Base-by-base conservation (phyloP, 2,113 vertebrate genomes). In the Pionites leucogaster region DNA sequence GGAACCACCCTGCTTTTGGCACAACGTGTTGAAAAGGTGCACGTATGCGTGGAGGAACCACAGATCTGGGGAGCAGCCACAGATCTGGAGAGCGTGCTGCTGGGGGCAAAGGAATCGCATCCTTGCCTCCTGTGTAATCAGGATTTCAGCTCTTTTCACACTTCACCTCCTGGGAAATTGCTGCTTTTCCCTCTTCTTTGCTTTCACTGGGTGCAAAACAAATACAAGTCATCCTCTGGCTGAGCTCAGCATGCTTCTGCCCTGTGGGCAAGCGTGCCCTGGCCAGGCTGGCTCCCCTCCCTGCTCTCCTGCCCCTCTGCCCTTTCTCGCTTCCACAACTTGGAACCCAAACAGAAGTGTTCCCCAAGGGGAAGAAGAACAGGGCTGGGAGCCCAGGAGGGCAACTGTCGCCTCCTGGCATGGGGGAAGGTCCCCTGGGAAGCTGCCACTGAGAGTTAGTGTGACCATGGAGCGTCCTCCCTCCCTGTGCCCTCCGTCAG, bases 31-130 rank as follows among this genome's bases (percentile, higher is more conserved):
- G 15, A 15, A 4, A 19, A 52, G 29, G 17, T 3, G 8, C 42
- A 3, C 2, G 11, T 2, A 1, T 1, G 31, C 7, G 17, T 6
- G 5, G 13, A 57, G 41, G 68, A 25, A 5, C 42, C 4, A 2
- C 6, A 2, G 19, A 3, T 3, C 13, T 2, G n/a, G 53, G 70
- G 7, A 64, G 14, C 2, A 25, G 6, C 42, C 4, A 1, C 6
- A 2, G 18, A 3, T 3, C 13, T 2, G n/a, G 53, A 63, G 7
- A 64, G 14, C 0, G 6, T 4, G 28, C 59, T 59, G 44, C 44
- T 17, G 33, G 29, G 19, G 37, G 25, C 11, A 12, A 20, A 9
- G 29, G 4, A 35, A 31, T 68, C 39, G 6, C 60, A 31, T 14
- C 59, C 33, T 50, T 60, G 67, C 65, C 67, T 65, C 35, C 74